Evolutionary conservation across 1,140 invertebrate species (phyloP), one percentile per base, ranked within the genome.

Genomic region (Papilio polytes): DNA sequence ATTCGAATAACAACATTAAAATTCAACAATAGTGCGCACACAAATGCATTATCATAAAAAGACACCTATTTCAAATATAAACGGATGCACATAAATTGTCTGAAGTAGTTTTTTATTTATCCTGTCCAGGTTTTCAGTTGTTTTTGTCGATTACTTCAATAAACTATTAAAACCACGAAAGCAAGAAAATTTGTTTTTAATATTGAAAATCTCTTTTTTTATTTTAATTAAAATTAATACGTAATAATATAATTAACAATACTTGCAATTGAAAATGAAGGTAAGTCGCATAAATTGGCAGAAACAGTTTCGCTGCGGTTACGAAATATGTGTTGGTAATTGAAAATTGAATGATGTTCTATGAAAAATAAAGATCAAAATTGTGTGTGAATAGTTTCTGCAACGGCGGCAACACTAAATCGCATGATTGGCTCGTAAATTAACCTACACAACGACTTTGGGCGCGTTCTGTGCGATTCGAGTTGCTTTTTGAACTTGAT

Each of bases 381-480:
- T 51, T 20, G 44, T 48, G 59, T 82, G 44, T 26, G 70, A 31
- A 74, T 78, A 41, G 66, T 36, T 80, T 31, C 46, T 73, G 80
- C 74, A 73, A 22, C 74, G 53, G 72, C 72, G 46, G 70, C 73
- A 73, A 78, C 74, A 81, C 78, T 83, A 78, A 82, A 85, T 79
- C 79, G 80, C 22, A 81, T 81, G 84, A 85, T 73, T 80, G 82
- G 78, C 41, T 85, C 84, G 82, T 85, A 85, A 85, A 85, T 85
- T 81, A 79, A 59, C 82, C 79, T 74, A 82, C 77, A 80, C 72
- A 83, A 82, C 78, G 74, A 80, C 80, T 83, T 81, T 77, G 80
- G 66, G 41, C 72, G 73, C 78, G 66, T 81, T 80, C 80, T 70
- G 46, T 81, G 56, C 66, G 77, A 44, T 10, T 63, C 77, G 36